Base-by-base conservation (phyloP, 2,113 vertebrate species). In the Lophochroa leadbeateri region DNA sequence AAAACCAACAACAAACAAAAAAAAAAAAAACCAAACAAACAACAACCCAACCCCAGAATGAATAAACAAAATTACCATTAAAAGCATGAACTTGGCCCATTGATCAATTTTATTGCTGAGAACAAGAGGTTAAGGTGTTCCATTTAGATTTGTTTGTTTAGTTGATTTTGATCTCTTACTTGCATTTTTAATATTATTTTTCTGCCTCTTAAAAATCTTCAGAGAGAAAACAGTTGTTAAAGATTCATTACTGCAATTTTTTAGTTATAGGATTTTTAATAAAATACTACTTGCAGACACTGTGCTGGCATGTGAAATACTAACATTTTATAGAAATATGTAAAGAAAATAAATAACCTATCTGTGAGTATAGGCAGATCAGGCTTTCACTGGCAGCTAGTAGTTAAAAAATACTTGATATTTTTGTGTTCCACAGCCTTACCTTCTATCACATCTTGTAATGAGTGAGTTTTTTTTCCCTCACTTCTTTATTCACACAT, bases 131-230 rank as follows among this genome's bases (percentile, higher is more conserved):
- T 90, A 93, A 85, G 58, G 80, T 43, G 7, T 2, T 57, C 13
- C 16, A 39, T 50, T 90, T 85, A 60, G 23, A 67, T 52, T 44
- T 74, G 11, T 80, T 82, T 95, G 11, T 10, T 69, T 86, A 83
- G 87, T 10, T 74, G 57, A 63, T 83, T 86, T 88, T 87, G 70
- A 53, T 58, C 75, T 85, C 49, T 93, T 46, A 35, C 35, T 74
- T 90, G 11, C 6, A 31, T 77, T 92, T 83, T 87, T 72, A 60
- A 27, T 82, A 85, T 16, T 61, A 43, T 68, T 95, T 92, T 86
- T 86, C 64, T 92, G 17, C 25, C 17, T 85, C 10, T 33, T 86
- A 72, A 90, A 50, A 20, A 14, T 65, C 25, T 79, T 92, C 35
- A 90, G 63, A 90, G 17, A 81, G 16, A 81, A 75, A 86, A 82